Base-by-base conservation (phyloP, 1,140 invertebrate species). In the Sitobion miscanthi region DNA sequence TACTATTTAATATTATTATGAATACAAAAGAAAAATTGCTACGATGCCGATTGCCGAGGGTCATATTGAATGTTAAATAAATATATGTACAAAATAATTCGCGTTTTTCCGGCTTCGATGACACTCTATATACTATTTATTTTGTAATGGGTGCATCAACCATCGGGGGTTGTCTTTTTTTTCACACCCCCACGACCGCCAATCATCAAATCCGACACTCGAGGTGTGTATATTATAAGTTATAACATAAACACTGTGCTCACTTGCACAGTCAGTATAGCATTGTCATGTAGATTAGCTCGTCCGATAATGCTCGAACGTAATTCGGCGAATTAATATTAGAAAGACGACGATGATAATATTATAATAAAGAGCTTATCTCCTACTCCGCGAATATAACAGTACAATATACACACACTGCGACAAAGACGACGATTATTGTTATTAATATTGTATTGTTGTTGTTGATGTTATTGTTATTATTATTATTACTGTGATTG, bases 281-380 rank as follows among this genome's bases (percentile, higher is more conserved):
- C 45, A 87, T 87, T 87, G 45, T 87, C 30, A 87, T 87, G 85
- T 47, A 87, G 45, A 87, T 87, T 23, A 85, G 83, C 7, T 35
- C 42, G 83, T 85, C 3, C 42, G 38, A 30, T 38, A 85, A 82
- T 20, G 77, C 83, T 25, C 21, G 8, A 25, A 85, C 83, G 21
- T 42, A 85, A 85, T 45, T 42, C 35, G 83, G 83, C 21, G 83
- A 85, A 85, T 85, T 42, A 42, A 85, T 85, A 42, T 25, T 82
- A 85, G 9, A 1, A 87, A 30, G 9, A 49, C 45, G 47, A 49
- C 86, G 45, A 52, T 4, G 21, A 87, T 87, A 14, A 49, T 49
- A 49, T 47, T 45, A 86, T 87, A 87, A 87, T 87, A 87, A 87
- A 87, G 86, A 87, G 86, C 86, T 87, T 87, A 87, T 87, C 45